Evolutionary conservation across 2,113 vertebrate genomes (phyloP).

Genomic region (Nothobranchius furzeri): DNA sequence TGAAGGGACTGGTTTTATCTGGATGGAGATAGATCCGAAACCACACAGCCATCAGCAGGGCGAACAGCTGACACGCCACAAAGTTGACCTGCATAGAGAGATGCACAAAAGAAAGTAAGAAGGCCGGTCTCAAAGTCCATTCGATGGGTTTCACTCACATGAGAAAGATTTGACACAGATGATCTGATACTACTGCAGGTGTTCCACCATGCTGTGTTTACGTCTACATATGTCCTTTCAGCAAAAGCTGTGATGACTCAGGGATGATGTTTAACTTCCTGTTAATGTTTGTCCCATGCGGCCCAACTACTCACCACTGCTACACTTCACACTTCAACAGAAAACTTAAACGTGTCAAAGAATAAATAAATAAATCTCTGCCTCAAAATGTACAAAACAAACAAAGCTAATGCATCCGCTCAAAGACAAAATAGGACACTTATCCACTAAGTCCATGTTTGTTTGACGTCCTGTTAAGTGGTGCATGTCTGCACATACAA

Average conservation of each 20-base stretch:
- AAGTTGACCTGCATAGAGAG: slow-evolving; percentile 90
- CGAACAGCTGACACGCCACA: slow-evolving; percentile 96
- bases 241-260: slow-evolving; percentile 20
- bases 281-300: background rate
- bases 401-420: background rate
- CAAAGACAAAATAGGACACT: background rate
- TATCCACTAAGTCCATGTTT: slow-evolving; percentile 12
- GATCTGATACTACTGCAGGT: background rate
- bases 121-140: background rate
- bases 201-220: slow-evolving; percentile 3
- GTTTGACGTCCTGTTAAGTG: slow-evolving; percentile 22
- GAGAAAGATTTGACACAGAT: background rate
- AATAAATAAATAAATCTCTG: background rate
- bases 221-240: slow-evolving; percentile 2
- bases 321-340: background rate
- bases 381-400: background rate
- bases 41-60: slow-evolving; percentile 94
- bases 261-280: slow-evolving; percentile 4
- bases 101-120: background rate
- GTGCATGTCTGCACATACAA: slow-evolving; percentile 34
- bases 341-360: background rate
- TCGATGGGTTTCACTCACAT: no score
- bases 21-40: slow-evolving; percentile 95
- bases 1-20: slow-evolving; percentile 94
- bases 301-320: background rate